These are phyloP conservation scores for Sapajus apella DNA, from an alignment of 2,113 vertebrate species.

Conservation along the genomic window DNA sequence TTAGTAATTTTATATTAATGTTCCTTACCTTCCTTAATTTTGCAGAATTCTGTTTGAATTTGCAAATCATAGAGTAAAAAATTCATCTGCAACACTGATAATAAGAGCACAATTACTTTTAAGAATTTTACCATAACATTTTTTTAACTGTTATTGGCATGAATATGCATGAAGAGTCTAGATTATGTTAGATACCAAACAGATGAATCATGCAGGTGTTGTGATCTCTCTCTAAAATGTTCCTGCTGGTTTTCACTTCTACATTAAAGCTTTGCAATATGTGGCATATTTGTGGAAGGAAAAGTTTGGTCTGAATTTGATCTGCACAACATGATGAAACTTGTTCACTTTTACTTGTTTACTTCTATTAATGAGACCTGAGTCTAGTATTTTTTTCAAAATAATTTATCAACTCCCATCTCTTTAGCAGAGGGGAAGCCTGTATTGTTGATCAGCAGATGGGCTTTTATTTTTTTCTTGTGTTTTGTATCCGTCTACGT, in stretches of 20 bases:
- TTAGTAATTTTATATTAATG: conserved; percentile 22
- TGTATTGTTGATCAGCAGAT: neutral
- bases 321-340: neutral
- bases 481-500: neutral
- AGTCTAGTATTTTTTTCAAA: neutral
- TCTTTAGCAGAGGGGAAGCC: neutral
- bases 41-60: conserved; percentile 51
- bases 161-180: neutral
- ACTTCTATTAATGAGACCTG: conserved; percentile 28
- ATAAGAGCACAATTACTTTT: neutral
- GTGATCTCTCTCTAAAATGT: neutral
- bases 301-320: conserved; percentile 29
- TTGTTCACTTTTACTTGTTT: conserved; percentile 4
- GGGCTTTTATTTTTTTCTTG: neutral
- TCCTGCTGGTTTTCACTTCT: conserved; percentile 40
- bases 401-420: neutral
- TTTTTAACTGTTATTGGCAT: neutral
- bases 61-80: conserved; percentile 2
- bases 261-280: neutral
- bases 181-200: neutral
- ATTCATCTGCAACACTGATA: neutral
- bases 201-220: neutral
- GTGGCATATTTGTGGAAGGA: neutral
- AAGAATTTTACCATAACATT: neutral
- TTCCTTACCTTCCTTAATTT: conserved; percentile 1